A percentile compares a stretch with the other conserved stretches of the same genome.
These are phyloP conservation scores for Sebastes kiyomatsui DNA, from an alignment of 2,797 vertebrate species.

Conservation along the genomic window DNA sequence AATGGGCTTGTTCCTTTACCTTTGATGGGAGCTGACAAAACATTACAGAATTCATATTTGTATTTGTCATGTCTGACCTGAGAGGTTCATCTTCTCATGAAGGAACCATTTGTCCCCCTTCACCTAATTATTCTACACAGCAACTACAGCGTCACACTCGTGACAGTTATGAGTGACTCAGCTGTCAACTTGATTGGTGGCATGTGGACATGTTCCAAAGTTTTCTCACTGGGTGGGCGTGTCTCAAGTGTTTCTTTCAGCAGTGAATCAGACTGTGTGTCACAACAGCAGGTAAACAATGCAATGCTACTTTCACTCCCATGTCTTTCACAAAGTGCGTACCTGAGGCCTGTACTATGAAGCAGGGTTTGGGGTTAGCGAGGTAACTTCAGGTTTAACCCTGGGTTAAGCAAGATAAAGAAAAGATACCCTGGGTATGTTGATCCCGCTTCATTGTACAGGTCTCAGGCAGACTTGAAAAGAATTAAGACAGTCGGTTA, in stretches of 20 bases:
- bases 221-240: neutral
- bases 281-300: neutral
- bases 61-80: neutral
- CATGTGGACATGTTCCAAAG: constrained; percentile 4
- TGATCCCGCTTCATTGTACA: no score
- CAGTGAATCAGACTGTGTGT: neutral
- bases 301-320: neutral
- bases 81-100: neutral
- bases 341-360: no score
- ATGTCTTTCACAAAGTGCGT: neutral
- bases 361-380: no score
- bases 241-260: neutral
- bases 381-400: no score
- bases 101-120: neutral
- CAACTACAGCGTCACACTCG: neutral
- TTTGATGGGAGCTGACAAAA: neutral
- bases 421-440: no score
- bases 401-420: no score
- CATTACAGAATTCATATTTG: neutral
- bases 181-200: neutral
- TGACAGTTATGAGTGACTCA: constrained; percentile 27
- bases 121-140: neutral
- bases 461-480: neutral
- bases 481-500: neutral
- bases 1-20: neutral